Base-by-base conservation (phyloP, 2,113 vertebrate genomes). In the Callionymus lyra region DNA sequence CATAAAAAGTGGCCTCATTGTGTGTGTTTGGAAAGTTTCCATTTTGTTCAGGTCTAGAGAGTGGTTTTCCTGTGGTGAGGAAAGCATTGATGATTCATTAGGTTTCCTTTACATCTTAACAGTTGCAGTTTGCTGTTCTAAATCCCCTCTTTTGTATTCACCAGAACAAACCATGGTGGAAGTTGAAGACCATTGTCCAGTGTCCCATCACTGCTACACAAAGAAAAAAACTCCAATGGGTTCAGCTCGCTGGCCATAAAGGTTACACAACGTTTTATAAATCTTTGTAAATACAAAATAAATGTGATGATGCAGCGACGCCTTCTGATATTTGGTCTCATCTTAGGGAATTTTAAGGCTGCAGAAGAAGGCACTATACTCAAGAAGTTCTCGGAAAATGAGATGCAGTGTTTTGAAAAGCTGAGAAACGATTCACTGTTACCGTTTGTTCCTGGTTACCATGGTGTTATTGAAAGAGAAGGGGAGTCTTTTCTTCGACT, bases 211-310 rank as follows among this genome's bases (percentile, higher is more conserved):
- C 91, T 16, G 88, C 87, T 6, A 87, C 88, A 15, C 92, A 91
- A 64, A 91, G 88, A 78, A 93, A 76, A 65, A 90, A 90, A 38
- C 81, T 96, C 16, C 85, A 85, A 6, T 98, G 94, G 94, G 91
- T 98, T 53, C 94, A 98, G 69, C 79, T 98, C 40, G 93, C 94
- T 1, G 94, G 94, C 5, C 94, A 98, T 65, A 95, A 93, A 82
- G 94, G 94, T 94, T n/a, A n/a, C n/a, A n/a, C n/a, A n/a, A n/a
- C n/a, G n/a, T n/a, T n/a, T n/a, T n/a, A n/a, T n/a, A n/a, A n/a
- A n/a, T 1, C 11, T 17, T 17, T 12, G 2, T 3, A 34, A 44
- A 16, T 32, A 17, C 18, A 34, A 44, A n/a, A 33, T 16, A 6
- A 16, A 2, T 1, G 11, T 34, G 3, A 44, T 12, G 5, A 42